Evolutionary conservation across 1,140 invertebrate species (phyloP), one percentile per base, ranked within the genome.

Genomic region (Belonocnema kinseyi): DNA sequence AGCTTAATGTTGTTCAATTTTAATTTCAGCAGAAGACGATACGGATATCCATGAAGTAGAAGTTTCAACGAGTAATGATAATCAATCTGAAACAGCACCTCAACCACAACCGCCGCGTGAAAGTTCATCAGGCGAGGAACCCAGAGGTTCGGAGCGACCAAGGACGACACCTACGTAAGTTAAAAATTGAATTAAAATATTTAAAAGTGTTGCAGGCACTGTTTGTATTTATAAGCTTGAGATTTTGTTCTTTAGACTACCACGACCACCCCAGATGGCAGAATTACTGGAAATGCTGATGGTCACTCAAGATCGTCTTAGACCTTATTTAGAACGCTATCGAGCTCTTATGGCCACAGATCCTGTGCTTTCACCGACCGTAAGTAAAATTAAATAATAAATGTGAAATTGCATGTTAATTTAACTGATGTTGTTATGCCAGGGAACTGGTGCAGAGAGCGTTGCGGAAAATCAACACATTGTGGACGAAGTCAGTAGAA

Each of bases 401-500:
- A 14, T 54, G 46, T 16, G 13, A 21, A n/a, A 46, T 58, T 61
- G 1, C 58, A 58, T 58, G n/a, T 7, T 51, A 73, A 61, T 66
- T 61, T 17, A 54, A 50, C 71, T 72, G 56, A 19, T 50, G 40
- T 70, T 66, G 26, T 72, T 53, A 70, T 83, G 82, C 72, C 83
- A 86, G 26, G 75, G 94, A 92, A 87, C 89, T 73, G 89, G 89
- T 56, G 81, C 87, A n/a, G 87, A 87, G 2, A 88, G 91, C 0
- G 82, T 87, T n/a, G 91, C 92, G 73, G 88, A 92, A 77, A 92
- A 92, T 7, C 95, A 96, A 85, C 91, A 92, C 5, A 88, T 95
- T 26, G 94, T 95, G 53, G 94, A 96, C 83, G 90, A 94, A 16
- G 95, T 97, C 1, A 95, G 95, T 0, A 95, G 96, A 88, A 92